These are phyloP conservation scores for Panzeria rudis DNA, from an alignment of 2,888 invertebrate species.

Conservation along the genomic window DNA sequence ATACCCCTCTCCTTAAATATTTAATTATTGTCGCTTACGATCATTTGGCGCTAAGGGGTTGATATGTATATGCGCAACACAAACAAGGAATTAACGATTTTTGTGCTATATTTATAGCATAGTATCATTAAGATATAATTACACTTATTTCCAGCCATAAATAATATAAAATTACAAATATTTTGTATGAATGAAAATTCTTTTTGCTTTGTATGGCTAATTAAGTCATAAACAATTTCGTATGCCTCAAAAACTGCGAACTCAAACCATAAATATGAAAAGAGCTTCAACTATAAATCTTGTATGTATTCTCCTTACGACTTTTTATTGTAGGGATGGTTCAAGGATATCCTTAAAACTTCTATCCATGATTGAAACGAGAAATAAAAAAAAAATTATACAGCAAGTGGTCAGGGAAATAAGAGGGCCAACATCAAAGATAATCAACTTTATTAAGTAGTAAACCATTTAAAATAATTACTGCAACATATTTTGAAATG, in stretches of 20 bases:
- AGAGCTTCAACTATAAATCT: constrained; percentile 21
- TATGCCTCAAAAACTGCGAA: not conserved
- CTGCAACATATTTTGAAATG: constrained; percentile 50
- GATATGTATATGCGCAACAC: too few relatives aligned
- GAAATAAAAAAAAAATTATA: not conserved
- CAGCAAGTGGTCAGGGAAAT: not conserved
- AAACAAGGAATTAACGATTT: too few relatives aligned
- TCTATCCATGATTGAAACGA: not conserved
- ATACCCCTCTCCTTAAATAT: too few relatives aligned
- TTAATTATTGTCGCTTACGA: too few relatives aligned
- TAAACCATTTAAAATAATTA: constrained; percentile 64
- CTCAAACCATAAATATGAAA: not conserved
- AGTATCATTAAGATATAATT: too few relatives aligned
- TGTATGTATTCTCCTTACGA: not conserved
- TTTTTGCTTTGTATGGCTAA: not conserved
- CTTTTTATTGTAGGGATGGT: not conserved
- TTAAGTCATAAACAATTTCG: constrained; percentile 13
- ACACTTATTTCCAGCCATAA: too few relatives aligned
- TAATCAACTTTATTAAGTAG: constrained; percentile 62
- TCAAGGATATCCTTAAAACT: not conserved
- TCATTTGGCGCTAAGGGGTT: too few relatives aligned
- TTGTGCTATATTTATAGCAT: too few relatives aligned
- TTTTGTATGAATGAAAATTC: not conserved
- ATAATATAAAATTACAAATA: too few relatives aligned
- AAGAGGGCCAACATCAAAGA: constrained; percentile 3